These are phyloP conservation scores for Pseudochirops corinnae DNA, from an alignment of 2,797 vertebrate genomes.

Conservation along the genomic window DNA sequence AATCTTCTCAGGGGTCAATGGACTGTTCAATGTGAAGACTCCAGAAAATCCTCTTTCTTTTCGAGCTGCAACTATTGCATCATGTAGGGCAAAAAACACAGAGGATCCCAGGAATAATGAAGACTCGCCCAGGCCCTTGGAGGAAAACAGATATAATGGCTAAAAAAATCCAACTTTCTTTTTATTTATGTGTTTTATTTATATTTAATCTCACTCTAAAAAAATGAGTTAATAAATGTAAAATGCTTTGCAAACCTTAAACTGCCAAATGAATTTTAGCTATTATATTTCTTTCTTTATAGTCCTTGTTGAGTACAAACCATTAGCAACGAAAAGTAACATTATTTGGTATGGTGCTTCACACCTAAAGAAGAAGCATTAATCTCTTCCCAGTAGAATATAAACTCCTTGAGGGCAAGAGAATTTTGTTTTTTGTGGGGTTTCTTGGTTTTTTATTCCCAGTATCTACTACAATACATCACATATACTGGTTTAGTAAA, in stretches of 20 bases:
- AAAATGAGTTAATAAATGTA: slow-evolving; percentile 18
- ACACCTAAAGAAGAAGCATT: background rate
- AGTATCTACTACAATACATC: background rate
- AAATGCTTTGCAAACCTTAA: background rate
- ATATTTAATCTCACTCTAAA: slow-evolving; percentile 27
- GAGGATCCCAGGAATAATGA: slow-evolving; percentile 88
- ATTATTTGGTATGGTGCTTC: background rate
- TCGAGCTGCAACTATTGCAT: slow-evolving; percentile 84
- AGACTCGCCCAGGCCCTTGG: slow-evolving; percentile 90
- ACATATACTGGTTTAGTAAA: background rate
- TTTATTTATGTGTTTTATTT: fast-evolving
- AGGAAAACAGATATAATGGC: slow-evolving; percentile 14
- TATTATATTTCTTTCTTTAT: background rate
- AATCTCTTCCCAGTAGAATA: background rate
- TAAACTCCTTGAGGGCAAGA: background rate
- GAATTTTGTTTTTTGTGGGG: background rate
- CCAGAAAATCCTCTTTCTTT: slow-evolving; percentile 84
- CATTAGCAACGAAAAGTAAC: background rate
- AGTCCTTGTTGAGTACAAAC: background rate
- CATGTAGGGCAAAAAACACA: slow-evolving; percentile 90
- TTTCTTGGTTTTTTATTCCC: background rate
- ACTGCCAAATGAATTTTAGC: background rate
- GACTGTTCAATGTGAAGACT: slow-evolving; percentile 84
- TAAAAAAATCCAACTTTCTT: background rate
- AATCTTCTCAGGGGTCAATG: slow-evolving; percentile 88